A percentile compares a stretch with the other conserved stretches of the same genome.
Conservation (phyloP, 2,888 invertebrate species). For the Hyalella azteca region DNA sequence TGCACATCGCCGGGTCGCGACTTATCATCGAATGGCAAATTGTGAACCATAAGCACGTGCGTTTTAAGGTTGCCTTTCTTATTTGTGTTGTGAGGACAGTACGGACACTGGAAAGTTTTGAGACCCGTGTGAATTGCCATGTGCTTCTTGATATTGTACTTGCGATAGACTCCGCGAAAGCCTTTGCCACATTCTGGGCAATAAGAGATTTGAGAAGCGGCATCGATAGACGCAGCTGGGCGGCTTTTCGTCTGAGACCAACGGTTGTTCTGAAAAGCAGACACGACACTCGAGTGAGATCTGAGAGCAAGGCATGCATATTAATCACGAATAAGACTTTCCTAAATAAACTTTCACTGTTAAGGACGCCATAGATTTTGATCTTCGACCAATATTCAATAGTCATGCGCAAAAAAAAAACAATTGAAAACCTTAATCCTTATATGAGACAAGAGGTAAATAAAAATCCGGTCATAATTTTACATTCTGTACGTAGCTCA, state of each 20-base stretch:
- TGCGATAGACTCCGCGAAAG: conserved; percentile 46
- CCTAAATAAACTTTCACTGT: background rate
- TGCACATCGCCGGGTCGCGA: background rate
- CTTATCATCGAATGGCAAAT: background rate
- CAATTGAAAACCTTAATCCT: too few relatives aligned
- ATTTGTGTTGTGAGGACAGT: conserved; percentile 48
- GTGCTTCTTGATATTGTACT: conserved; percentile 51
- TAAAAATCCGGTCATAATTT: too few relatives aligned
- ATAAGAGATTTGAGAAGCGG: conserved; percentile 4
- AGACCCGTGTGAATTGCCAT: conserved; percentile 52
- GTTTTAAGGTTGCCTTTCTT: conserved; percentile 56
- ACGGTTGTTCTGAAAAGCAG: conserved; percentile 35
- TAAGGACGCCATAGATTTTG: too few relatives aligned
- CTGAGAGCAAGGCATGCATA: background rate
- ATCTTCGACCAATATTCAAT: too few relatives aligned
- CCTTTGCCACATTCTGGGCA: conserved; percentile 13
- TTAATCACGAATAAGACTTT: background rate
- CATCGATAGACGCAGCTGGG: background rate
- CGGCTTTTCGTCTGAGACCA: conserved; percentile 17
- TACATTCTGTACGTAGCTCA: too few relatives aligned
- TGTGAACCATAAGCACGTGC: conserved; percentile 48
- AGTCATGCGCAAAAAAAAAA: too few relatives aligned
- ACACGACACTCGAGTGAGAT: conserved; percentile 22
- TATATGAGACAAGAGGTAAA: too few relatives aligned
- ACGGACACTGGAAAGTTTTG: conserved; percentile 49